A percentile compares a stretch with the other conserved stretches of the same genome.
Conservation (phyloP, 2,888 invertebrate species). For the Heliconius cydno region DNA sequence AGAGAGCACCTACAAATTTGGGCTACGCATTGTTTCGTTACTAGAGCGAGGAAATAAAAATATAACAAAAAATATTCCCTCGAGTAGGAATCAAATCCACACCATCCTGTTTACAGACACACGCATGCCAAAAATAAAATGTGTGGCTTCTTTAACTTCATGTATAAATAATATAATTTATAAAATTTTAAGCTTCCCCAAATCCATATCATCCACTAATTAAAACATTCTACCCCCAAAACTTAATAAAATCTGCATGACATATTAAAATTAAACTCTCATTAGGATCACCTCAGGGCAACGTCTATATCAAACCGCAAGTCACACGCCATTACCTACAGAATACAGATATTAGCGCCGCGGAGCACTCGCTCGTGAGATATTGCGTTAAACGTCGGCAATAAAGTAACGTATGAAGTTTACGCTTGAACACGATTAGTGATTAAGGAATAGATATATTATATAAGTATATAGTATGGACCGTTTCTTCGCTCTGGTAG, state of each 20-base stretch:
- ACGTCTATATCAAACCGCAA: conserved; percentile 35
- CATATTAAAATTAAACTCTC: neutral
- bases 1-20: too few species aligned
- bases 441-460: neutral
- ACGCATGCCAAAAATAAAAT: too few species aligned
- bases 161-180: too few species aligned
- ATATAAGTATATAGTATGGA: neutral
- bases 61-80: too few species aligned
- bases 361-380: conserved; percentile 28
- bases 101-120: too few species aligned
- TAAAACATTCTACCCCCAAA: neutral
- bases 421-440: conserved; percentile 8
- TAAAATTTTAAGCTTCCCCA: too few species aligned
- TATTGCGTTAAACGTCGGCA: conserved; percentile 37
- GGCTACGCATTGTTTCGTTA: too few species aligned
- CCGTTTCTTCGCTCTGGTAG: too few species aligned
- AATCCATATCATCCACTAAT: neutral
- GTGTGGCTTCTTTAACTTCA: too few species aligned
- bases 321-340: conserved; percentile 57
- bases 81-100: too few species aligned
- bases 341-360: conserved; percentile 54
- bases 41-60: too few species aligned
- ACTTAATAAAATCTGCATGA: neutral
- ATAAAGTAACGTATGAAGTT: conserved; percentile 14
- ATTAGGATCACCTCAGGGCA: conserved; percentile 6